Base-by-base conservation (phyloP, 2,797 vertebrate genomes). In the Anableps anableps region DNA sequence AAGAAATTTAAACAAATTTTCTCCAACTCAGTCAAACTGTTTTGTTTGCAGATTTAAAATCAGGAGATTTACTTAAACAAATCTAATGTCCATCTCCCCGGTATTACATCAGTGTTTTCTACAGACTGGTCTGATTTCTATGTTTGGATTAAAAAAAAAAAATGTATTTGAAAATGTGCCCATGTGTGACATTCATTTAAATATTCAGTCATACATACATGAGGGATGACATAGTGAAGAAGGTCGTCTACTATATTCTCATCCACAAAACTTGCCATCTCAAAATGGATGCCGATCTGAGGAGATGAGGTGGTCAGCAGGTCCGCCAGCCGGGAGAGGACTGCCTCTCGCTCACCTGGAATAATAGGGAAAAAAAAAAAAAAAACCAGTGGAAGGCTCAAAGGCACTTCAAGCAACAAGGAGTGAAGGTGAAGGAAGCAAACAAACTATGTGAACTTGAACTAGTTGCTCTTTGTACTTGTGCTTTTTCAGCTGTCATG, bases 261-360 rank as follows among this genome's bases (percentile, higher is more conserved):
- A 23, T 97, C 96, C 17, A 97, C 96, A 81, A 97, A 97, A 86
- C 96, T 97, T 81, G 96, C 96, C 96, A 97, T 97, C 91, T 97
- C 97, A 89, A 97, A 97, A 83, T 97, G 97, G 47, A 96, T 90
- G 2, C 94, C 95, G 0, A 96, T 95, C 55, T 91, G 86, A 53
- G 93, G 88, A 7, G 94, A 91, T 0, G 94, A 94, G 21, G 95
- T 92, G 68, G 92, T 86, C 51, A 97, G 85, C 81, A 97, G 89
- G 34, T 85, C 47, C 5, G 93, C 90, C 77, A 97, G 92, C 53
- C 83, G 94, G 66, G 93, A 93, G 45, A 97, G 85, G 64, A 97
- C 92, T 43, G 91, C 89, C 1, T 92, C 91, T 26, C 95, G 94
- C 83, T 96, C 95, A 78, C 96, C 96, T 97, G 84, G 19, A 75